Percentiles rank a stretch among this genome's conserved stretches.
These are phyloP conservation scores for Vombatus ursinus DNA, from an alignment of 2,113 vertebrate genomes.

Conservation along the genomic window DNA sequence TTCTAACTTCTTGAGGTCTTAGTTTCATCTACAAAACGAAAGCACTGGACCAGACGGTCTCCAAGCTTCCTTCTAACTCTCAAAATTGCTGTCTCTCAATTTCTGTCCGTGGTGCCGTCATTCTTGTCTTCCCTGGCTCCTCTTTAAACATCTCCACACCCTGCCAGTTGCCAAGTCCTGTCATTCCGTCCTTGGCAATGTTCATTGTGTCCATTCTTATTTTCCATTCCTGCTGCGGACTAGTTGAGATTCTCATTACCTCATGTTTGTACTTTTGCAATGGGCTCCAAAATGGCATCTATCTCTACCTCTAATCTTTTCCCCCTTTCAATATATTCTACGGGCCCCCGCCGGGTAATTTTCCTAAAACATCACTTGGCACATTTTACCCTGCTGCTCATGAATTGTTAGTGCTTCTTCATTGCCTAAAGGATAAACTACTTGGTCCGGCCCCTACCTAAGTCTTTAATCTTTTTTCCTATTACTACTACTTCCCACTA, in stretches of 20 bases:
- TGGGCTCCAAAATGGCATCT: not conserved
- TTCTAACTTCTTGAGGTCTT: not conserved
- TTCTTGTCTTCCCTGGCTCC: slow-evolving; percentile 5
- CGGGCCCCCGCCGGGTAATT: not conserved
- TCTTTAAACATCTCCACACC: not conserved
- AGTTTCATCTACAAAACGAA: slow-evolving; percentile 29
- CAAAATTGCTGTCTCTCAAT: not conserved
- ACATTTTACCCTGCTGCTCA: not conserved
- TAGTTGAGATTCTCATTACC: not conserved
- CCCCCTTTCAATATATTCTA: not conserved
- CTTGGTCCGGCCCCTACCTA: not conserved
- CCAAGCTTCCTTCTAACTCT: not conserved
- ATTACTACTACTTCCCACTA: too few relatives aligned
- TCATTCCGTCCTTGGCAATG: not conserved
- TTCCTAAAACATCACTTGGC: not conserved
- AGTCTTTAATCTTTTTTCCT: not conserved
- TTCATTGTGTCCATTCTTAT: not conserved
- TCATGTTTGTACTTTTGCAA: not conserved
- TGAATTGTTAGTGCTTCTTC: not conserved
- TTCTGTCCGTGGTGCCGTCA: not conserved
- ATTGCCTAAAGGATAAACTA: not conserved
- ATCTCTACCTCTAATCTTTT: not conserved
- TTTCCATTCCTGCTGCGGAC: not conserved
- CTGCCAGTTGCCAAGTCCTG: not conserved
- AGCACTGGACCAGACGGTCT: not conserved